These are phyloP conservation scores for Cyprinodon diabolis DNA, from an alignment of 2,797 vertebrate species.

Conservation along the genomic window DNA sequence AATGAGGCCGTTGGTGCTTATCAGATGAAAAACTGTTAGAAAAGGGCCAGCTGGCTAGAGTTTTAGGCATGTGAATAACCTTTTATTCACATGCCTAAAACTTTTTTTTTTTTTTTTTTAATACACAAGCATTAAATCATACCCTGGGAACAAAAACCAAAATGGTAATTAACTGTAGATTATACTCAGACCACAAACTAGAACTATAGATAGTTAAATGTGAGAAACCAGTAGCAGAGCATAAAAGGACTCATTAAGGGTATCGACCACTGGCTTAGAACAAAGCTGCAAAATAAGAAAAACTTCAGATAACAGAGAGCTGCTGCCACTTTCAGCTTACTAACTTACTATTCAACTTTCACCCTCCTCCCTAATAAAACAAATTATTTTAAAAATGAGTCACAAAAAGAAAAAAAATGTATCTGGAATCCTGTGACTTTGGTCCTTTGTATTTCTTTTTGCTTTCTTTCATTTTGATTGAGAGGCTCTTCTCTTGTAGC, in stretches of 20 bases:
- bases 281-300: background rate
- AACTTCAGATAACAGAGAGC: background rate
- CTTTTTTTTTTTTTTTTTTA: no score
- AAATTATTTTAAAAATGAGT: background rate
- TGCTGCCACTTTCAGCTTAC: background rate
- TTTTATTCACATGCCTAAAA: no score
- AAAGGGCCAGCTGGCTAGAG: no score
- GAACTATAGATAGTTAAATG: background rate
- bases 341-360: background rate
- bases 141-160: no score
- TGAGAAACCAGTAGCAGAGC: no score
- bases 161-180: no score
- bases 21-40: no score
- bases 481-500: background rate
- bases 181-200: background rate
- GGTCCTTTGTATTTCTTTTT: background rate
- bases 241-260: no score
- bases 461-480: background rate
- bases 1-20: no score
- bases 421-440: background rate
- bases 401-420: background rate
- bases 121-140: no score
- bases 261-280: background rate
- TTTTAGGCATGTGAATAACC: no score
- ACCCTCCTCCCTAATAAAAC: background rate